Conservation (phyloP, 2,888 invertebrate genomes). For the Thereva nobilitata region DNA sequence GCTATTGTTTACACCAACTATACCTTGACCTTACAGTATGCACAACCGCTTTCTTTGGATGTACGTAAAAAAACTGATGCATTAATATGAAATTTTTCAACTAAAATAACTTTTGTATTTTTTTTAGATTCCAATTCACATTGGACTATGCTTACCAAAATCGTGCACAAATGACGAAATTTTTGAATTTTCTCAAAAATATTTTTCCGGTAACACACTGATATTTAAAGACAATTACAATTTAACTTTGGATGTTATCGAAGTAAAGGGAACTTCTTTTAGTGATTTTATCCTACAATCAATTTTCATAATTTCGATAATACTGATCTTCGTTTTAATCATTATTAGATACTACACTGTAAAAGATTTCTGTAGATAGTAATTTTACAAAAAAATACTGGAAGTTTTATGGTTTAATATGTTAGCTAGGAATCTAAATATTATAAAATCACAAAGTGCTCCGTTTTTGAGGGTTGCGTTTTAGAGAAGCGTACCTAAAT, state of each 20-base stretch:
- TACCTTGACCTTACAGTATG: neutral
- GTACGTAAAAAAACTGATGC: neutral
- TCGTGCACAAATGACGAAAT: neutral
- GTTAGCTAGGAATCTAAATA: too few relatives aligned
- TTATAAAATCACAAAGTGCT: too few relatives aligned
- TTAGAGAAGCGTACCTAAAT: too few relatives aligned
- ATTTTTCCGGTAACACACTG: too few relatives aligned
- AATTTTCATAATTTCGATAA: too few relatives aligned
- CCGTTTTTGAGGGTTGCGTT: too few relatives aligned
- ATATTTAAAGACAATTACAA: neutral
- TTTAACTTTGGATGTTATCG: neutral
- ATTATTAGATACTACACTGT: too few relatives aligned
- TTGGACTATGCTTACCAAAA: neutral
- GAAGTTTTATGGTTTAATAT: too few relatives aligned
- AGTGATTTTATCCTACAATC: too few relatives aligned
- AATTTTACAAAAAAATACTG: too few relatives aligned
- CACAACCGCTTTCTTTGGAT: neutral
- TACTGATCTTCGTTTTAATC: too few relatives aligned
- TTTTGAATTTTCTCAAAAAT: neutral
- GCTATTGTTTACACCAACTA: constrained; percentile 4
- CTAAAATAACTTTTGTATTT: neutral
- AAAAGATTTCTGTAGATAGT: too few relatives aligned
- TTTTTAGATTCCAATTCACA: constrained; percentile 5
- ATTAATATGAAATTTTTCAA: neutral
- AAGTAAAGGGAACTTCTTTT: neutral